Evolutionary conservation across 1,140 invertebrate genomes (phyloP), one percentile per base, ranked within the genome.

Genomic region (Brachionus sp.): DNA sequence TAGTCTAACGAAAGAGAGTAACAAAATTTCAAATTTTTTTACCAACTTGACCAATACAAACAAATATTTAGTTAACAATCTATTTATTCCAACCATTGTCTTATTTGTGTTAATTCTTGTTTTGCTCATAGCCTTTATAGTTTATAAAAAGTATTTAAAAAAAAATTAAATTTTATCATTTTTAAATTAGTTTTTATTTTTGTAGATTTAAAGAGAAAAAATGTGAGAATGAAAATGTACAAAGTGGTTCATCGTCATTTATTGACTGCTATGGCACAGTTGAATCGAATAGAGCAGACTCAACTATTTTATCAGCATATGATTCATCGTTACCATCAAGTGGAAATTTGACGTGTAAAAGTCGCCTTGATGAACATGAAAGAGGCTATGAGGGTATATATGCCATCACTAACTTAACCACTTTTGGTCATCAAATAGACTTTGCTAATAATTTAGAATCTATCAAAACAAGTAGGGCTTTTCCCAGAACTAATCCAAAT

Each of bases 401-500:
- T 70, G 66, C 66, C 33, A 19, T 70, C 5, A 70, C 66, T 12
- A 70, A 39, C 37, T 39, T 70, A 33, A 16, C 66, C 6, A 70
- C 66, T 2, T 70, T 70, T 70, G 66, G 66, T 19, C 29, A 33
- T 39, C 12, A 19, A 16, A 0, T 70, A 39, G 37, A 70, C 37
- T 10, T 23, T 10, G 19, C 5, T 10, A 37, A 70, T 39, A 37
- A 13, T 39, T 39, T 70, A 39, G 35, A 70, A 16, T 7, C 37
- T 10, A 39, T 9, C 6, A 39, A 70, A 39, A 39, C 35, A 9
- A 33, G 6, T 3, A 70, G 16, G 37, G 16, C 16, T 12, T 70
- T 70, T 23, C 66, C 66, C 6, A 70, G 66, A 70, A 70, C 66
- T 42, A 70, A 70, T 70, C 66, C 66, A n/a, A 70, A 70, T 70